A percentile compares a stretch with the other conserved stretches of the same genome.
Conservation (phyloP, 2,113 vertebrate species). For the Cyprinodon variegatus region DNA sequence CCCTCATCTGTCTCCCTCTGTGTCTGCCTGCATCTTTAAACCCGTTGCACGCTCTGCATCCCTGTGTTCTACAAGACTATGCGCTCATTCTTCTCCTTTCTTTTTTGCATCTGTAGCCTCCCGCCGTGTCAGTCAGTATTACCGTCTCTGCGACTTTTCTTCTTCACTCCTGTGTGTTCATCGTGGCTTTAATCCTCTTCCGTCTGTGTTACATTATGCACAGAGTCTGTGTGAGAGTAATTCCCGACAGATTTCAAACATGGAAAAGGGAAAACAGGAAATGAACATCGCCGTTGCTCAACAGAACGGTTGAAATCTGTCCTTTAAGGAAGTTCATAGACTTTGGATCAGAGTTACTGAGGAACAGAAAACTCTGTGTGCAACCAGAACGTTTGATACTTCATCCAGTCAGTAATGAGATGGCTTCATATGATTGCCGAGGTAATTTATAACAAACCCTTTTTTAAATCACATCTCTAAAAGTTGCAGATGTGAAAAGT, state of each 20-base stretch:
- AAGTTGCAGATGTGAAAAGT: neutral
- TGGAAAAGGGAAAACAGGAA: conserved; percentile 4
- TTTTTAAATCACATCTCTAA: neutral
- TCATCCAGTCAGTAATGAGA: neutral
- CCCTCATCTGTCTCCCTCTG: conserved; percentile 54
- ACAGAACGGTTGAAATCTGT: neutral
- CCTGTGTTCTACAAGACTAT: conserved; percentile 49
- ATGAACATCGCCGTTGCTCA: neutral
- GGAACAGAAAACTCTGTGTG: neutral
- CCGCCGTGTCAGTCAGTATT: conserved; percentile 64
- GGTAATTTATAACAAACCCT: neutral
- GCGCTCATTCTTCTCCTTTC: conserved; percentile 48
- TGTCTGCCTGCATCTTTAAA: conserved; percentile 42
- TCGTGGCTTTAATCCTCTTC: conserved; percentile 44
- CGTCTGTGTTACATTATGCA: conserved; percentile 10
- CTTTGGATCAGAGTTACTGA: neutral
- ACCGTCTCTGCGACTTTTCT: conserved; percentile 27
- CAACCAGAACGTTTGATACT: neutral
- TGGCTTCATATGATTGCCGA: neutral
- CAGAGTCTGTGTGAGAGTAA: conserved; percentile 11
- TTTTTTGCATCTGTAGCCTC: conserved; percentile 44
- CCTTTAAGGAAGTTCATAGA: neutral
- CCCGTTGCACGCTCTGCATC: conserved; percentile 34
- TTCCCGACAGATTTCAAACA: conserved; percentile 12
- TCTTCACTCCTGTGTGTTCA: conserved; percentile 15